Percentiles rank a stretch among this genome's conserved stretches.
Evolutionary conservation across 2,113 vertebrate genomes (phyloP).

Genomic region (Lepidothrix coronata): DNA sequence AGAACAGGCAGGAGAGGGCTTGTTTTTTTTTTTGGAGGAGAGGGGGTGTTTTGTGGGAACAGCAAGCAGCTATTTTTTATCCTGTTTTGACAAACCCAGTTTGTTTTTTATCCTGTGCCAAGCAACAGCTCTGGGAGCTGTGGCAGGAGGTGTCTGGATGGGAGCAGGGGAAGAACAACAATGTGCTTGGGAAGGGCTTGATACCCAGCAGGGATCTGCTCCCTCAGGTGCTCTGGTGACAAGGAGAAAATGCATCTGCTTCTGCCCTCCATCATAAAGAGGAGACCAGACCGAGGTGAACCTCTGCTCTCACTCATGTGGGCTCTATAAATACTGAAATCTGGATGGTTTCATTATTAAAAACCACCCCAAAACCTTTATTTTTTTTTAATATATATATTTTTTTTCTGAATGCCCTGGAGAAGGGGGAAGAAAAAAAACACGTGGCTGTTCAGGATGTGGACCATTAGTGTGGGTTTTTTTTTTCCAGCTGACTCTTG

Average conservation of each 20-base stretch:
- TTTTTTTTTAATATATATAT: fast-evolving
- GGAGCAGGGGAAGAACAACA: background rate
- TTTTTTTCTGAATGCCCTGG: background rate
- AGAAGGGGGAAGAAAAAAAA: background rate
- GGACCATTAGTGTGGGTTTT: fast-evolving
- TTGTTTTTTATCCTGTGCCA: slow-evolving; percentile 4
- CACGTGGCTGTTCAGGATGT: background rate
- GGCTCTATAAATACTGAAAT: background rate
- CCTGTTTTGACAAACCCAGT: background rate
- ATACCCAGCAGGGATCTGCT: background rate
- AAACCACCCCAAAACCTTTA: background rate
- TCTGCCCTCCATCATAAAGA: background rate
- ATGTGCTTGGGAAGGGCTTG: background rate
- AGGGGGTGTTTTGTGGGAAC: background rate
- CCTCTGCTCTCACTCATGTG: background rate
- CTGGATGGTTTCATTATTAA: background rate
- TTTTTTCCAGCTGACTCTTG: too few species aligned
- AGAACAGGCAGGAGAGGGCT: background rate
- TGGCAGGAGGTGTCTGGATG: background rate
- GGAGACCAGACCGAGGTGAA: background rate
- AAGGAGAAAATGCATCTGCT: background rate
- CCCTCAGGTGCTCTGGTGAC: background rate
- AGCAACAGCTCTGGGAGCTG: background rate
- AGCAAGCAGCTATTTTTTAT: slow-evolving; percentile 1
- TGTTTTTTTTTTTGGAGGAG: background rate